Evolutionary conservation across 2,888 invertebrate species (phyloP), one percentile per base, ranked within the genome.

Genomic region (Euphydryas editha): DNA sequence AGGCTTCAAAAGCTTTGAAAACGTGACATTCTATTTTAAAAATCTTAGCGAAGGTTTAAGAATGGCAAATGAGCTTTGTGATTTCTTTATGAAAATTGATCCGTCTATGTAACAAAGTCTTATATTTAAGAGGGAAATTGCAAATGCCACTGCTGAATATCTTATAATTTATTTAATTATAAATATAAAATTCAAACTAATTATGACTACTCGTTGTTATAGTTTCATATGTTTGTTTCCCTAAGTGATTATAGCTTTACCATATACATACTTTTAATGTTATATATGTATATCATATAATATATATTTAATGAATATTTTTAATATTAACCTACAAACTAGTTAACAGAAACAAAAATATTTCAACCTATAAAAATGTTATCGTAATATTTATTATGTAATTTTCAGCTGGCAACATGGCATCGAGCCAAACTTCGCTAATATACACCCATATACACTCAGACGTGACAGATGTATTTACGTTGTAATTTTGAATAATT

Each of bases 401-500:
- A 20, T 20, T 20, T 20, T 20, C 8, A 47, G 13, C 11, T 20
- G 8, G 46, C 18, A 17, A 20, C 20, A 13, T 47, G 47, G 47
- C 20, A 21, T 47, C 20, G 11, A 18, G 47, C 47, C 47, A 47
- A 13, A 21, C 10, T 18, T 47, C 20, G 13, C 15, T 2, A 20
- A 10, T 10, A 47, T 47, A 5, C 47, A 2, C 10, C 7, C 17
- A 44, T 44, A 20, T 15, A 13, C 46, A 11, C 44, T n/a, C 44
- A 20, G 47, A 47, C 47, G 5, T 10, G 47, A 47, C 47, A 3
- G 10, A 47, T 47, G 20, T 13, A 20, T 13, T 21, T 21, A 47
- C 47, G 11, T 47, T 21, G 18, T 47, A 47, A 47, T 47, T 47
- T 13, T 47, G 21, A 47, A 47, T 47, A 47, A 47, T 47, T 18